Evolutionary conservation across 2,797 vertebrate species (phyloP).

Genomic region (Channallabes apus): DNA sequence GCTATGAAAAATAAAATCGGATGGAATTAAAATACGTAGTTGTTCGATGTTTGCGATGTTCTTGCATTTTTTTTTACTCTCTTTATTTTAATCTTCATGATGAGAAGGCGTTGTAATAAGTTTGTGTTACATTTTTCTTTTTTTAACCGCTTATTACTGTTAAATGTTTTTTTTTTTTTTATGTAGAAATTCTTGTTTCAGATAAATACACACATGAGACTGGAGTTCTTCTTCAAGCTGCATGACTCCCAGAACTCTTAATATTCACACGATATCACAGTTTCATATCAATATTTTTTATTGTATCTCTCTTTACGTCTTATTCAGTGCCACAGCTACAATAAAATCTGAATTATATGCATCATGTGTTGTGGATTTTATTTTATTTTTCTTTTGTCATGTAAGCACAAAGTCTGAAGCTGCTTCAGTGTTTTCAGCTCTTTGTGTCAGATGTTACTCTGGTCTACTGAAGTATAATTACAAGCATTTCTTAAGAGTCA

Average conservation of each 20-base stretch:
- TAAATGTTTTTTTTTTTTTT: neutral
- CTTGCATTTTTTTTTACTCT: neutral
- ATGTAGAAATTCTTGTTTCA: neutral
- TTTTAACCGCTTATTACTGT: neutral
- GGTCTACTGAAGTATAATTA: too few relatives aligned
- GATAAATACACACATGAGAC: neutral
- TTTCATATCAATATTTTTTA: neutral
- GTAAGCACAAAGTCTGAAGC: too few relatives aligned
- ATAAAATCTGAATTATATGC: constrained; percentile 2
- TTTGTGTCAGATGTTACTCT: too few relatives aligned
- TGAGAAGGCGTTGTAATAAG: too few relatives aligned
- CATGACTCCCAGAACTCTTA: neutral
- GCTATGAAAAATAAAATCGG: too few relatives aligned
- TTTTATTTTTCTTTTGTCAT: neutral
- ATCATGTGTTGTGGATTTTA: neutral
- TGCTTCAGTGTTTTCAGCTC: too few relatives aligned
- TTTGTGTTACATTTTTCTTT: neutral
- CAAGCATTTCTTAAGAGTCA: too few relatives aligned
- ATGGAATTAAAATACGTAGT: neutral
- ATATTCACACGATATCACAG: neutral
- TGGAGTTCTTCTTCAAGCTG: neutral
- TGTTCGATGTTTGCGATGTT: neutral
- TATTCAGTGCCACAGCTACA: neutral
- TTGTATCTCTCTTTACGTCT: neutral
- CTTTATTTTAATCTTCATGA: neutral